Conservation (phyloP, 1,140 invertebrate genomes). For the Battus philenor region DNA sequence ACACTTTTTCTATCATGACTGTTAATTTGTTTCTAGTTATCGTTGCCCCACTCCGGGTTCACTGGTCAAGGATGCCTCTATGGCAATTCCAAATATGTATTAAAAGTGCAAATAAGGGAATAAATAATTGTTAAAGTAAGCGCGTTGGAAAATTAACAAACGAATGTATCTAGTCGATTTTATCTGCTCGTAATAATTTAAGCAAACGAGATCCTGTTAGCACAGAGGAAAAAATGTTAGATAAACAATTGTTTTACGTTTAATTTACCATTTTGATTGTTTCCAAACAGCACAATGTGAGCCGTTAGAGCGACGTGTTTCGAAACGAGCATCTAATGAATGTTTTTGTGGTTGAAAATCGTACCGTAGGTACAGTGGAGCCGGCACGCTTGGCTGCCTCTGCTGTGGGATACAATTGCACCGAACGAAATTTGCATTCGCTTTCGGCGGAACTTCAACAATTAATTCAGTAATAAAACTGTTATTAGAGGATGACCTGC, state of each 20-base stretch:
- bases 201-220: constrained; percentile 19
- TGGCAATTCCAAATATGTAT: too few species aligned
- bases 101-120: too few species aligned
- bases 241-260: constrained; percentile 25
- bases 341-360: constrained; percentile 37
- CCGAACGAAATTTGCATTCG: constrained; percentile 61
- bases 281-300: constrained; percentile 25
- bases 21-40: too few species aligned
- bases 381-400: constrained; percentile 46
- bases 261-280: constrained; percentile 31
- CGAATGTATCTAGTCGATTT: constrained; percentile 10
- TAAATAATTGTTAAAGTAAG: too few species aligned
- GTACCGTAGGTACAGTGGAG: too few species aligned
- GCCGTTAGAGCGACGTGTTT: constrained; percentile 24
- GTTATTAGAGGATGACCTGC: constrained; percentile 23
- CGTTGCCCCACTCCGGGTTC: too few species aligned
- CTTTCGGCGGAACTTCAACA: constrained; percentile 41
- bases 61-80: too few species aligned
- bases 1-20: too few species aligned
- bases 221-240: constrained; percentile 17
- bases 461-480: constrained; percentile 51
- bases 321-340: constrained; percentile 41
- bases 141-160: constrained; percentile 9
- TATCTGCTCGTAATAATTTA: constrained; percentile 8
- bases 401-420: constrained; percentile 56